phyloP scores from a whole-genome alignment of 2,888 invertebrate species.

The Zygaena filipendulae region DNA sequence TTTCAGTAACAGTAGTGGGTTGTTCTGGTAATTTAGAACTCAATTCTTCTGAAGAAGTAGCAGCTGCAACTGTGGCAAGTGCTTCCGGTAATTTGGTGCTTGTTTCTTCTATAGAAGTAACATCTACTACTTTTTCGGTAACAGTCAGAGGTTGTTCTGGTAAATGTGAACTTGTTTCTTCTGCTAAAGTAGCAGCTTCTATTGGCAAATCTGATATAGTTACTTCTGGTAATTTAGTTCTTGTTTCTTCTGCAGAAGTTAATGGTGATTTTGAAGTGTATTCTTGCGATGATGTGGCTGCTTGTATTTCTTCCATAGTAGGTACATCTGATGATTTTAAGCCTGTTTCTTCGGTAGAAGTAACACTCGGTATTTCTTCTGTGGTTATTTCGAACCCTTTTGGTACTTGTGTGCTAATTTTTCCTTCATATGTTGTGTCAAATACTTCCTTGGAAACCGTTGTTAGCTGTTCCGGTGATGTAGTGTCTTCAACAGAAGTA shows the following conservation, averaged over 20 bases:
- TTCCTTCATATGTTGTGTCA: too few species aligned
- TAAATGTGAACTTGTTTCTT: too few species aligned
- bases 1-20: too few species aligned
- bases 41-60: conserved; percentile 3
- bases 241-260: too few species aligned
- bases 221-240: too few species aligned
- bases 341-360: too few species aligned
- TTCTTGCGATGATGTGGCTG: background rate
- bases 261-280: conserved; percentile 8
- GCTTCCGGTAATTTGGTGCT: conserved; percentile 1
- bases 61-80: background rate
- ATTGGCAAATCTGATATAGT: too few species aligned
- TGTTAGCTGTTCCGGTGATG: conserved; percentile 6
- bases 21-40: conserved; percentile 5
- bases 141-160: too few species aligned
- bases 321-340: too few species aligned
- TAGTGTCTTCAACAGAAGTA: conserved; percentile 1
- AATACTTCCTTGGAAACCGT: too few species aligned
- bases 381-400: conserved; percentile 7
- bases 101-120: conserved; percentile 3
- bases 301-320: conserved; percentile 3
- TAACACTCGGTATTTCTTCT: conserved; percentile 8
- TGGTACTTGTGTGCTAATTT: too few species aligned
- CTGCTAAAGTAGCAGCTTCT: too few species aligned
- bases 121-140: conserved; percentile 7